phyloP scores from a whole-genome alignment of 1,140 invertebrate genomes.

The Papilio polytes region DNA sequence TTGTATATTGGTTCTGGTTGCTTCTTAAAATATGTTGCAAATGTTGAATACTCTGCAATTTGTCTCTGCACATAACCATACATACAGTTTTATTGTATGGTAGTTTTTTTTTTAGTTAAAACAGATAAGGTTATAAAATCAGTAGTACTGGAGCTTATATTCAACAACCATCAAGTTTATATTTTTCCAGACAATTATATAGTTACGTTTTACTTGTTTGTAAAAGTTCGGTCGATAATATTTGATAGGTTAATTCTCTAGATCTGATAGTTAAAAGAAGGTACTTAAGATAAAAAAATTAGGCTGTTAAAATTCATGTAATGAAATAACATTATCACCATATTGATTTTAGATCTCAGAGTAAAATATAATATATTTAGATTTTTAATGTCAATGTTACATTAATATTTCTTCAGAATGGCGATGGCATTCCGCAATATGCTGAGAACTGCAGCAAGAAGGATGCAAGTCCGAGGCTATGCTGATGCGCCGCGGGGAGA shows the following conservation, averaged over 20 bases:
- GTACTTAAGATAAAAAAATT: too few species aligned
- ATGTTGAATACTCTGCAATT: neutral
- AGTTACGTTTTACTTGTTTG: neutral
- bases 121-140: neutral
- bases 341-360: neutral
- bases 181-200: neutral
- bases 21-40: neutral
- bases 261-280: neutral
- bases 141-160: neutral
- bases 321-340: neutral
- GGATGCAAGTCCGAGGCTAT: constrained; percentile 66
- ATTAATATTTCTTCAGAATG: constrained; percentile 61
- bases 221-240: neutral
- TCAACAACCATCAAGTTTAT: neutral
- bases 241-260: neutral
- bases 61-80: neutral
- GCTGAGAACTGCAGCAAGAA: constrained; percentile 59
- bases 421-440: constrained; percentile 66
- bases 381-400: neutral
- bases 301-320: too few species aligned
- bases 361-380: neutral
- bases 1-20: neutral
- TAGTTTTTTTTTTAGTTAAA: neutral
- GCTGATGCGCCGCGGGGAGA: constrained; percentile 82
- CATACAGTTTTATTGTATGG: neutral